Conservation (phyloP, 2,797 vertebrate species). For the Craterocephalus amniculus region DNA sequence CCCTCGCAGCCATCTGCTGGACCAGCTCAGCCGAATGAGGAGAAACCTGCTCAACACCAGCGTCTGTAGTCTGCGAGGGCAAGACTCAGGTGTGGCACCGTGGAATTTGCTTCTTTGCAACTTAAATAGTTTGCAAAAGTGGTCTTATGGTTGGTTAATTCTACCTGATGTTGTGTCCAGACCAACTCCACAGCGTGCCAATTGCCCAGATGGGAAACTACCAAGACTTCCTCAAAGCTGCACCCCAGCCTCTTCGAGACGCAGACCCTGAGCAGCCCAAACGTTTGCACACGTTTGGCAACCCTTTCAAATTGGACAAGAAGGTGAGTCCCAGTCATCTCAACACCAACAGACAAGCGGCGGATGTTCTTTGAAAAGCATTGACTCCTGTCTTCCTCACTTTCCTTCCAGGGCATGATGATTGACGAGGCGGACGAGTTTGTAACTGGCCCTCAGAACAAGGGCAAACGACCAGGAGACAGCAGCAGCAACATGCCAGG, state of each 20-base stretch:
- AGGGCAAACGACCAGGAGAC: conserved; percentile 91
- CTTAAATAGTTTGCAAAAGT: neutral
- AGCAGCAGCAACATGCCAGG: conserved; percentile 84
- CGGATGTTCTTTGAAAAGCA: neutral
- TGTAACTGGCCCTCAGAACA: conserved; percentile 90
- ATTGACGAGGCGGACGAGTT: conserved; percentile 99
- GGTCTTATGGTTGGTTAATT: neutral
- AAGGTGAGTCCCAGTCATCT: conserved; percentile 81
- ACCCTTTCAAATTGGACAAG: conserved; percentile 99
- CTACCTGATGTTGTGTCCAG: conserved; percentile 69
- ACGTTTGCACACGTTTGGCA: conserved; percentile 96
- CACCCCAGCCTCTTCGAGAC: conserved; percentile 93
- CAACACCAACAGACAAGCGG: neutral
- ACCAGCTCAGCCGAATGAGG: conserved; percentile 97
- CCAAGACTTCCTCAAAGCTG: conserved; percentile 96
- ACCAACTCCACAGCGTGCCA: conserved; percentile 95
- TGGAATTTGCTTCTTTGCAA: neutral
- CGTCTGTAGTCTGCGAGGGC: conserved; percentile 89
- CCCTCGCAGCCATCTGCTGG: conserved; percentile 92
- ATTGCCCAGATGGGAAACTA: conserved; percentile 99
- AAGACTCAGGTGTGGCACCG: conserved; percentile 90
- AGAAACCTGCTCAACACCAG: conserved; percentile 92
- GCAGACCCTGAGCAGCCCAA: conserved; percentile 98
- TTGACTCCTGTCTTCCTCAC: neutral
- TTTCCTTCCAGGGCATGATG: conserved; percentile 92